phyloP scores from a whole-genome alignment of 64 coral and sea anemone species.

The Montipora cactus region DNA sequence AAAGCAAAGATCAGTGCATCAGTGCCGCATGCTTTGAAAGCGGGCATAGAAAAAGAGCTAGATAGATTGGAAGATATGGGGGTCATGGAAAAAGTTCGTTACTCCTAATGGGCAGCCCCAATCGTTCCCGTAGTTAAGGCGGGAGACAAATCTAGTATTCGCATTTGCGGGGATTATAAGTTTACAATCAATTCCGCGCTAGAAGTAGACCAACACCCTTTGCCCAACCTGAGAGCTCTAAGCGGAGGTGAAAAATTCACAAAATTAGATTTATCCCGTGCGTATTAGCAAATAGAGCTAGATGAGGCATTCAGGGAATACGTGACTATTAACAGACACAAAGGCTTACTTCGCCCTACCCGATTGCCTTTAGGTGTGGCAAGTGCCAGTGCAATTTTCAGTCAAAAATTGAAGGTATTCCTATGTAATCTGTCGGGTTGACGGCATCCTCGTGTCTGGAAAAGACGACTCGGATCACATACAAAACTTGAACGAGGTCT shows the following conservation, averaged over 20 bases:
- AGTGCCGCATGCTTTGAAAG: neutral
- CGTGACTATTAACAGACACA: conserved; percentile 45
- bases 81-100: conserved; percentile 56
- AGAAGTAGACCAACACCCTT: conserved; percentile 37
- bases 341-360: conserved; percentile 15
- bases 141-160: no score
- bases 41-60: conserved; percentile 48
- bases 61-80: conserved; percentile 28
- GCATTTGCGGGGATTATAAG: conserved; percentile 62
- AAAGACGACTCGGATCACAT: neutral
- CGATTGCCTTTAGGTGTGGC: conserved; percentile 47
- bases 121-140: neutral
- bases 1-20: no score
- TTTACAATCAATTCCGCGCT: conserved; percentile 47
- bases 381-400: conserved; percentile 43
- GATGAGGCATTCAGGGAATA: conserved; percentile 14
- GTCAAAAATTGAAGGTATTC: conserved; percentile 47
- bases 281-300: conserved; percentile 43
- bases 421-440: conserved; percentile 53
- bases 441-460: conserved; percentile 37
- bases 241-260: conserved; percentile 57
- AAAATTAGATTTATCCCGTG: conserved; percentile 46
- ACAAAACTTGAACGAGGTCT: conserved; percentile 27
- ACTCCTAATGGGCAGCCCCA: conserved; percentile 41
- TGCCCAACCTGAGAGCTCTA: neutral